phyloP scores from a whole-genome alignment of 2,113 vertebrate species.

The Oryzias woworae region DNA sequence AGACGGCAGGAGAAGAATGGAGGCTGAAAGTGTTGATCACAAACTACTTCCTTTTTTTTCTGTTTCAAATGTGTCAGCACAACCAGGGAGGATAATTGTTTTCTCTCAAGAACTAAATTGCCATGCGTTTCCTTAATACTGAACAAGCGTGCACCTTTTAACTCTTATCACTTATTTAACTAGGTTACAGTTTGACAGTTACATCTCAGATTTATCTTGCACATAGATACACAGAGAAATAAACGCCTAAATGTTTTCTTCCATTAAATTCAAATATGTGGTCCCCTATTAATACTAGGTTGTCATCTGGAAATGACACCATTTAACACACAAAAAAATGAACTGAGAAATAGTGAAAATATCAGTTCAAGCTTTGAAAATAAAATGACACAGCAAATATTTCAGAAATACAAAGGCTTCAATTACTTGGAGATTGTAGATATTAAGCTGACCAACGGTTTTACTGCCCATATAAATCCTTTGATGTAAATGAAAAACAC shows the following conservation, averaged over 20 bases:
- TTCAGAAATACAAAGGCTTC: too few species aligned
- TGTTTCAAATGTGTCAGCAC: slow-evolving; percentile 50
- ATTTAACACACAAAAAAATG: too few species aligned
- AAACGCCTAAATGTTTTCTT: not conserved
- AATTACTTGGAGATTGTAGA: too few species aligned
- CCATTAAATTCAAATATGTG: not conserved
- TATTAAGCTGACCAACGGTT: too few species aligned
- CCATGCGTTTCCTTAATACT: slow-evolving; percentile 51
- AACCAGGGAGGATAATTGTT: slow-evolving; percentile 63
- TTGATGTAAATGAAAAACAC: too few species aligned
- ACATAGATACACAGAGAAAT: slow-evolving; percentile 8
- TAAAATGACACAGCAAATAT: too few species aligned
- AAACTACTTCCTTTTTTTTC: slow-evolving; percentile 33
- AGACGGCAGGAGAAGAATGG: slow-evolving; percentile 25
- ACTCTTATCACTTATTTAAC: slow-evolving; percentile 46
- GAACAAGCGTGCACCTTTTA: slow-evolving; percentile 50
- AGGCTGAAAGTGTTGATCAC: slow-evolving; percentile 39
- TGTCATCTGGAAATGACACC: too few species aligned
- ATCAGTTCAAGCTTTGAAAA: too few species aligned
- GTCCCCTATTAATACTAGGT: not conserved
- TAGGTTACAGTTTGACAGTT: slow-evolving; percentile 14
- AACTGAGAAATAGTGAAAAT: too few species aligned
- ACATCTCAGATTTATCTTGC: slow-evolving; percentile 6
- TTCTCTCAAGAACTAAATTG: slow-evolving; percentile 68
- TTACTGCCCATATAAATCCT: too few species aligned